Percentiles rank a stretch among this genome's conserved stretches.
Evolutionary conservation across 2,888 invertebrate genomes (phyloP).

Genomic region (Nysson spinosus): DNA sequence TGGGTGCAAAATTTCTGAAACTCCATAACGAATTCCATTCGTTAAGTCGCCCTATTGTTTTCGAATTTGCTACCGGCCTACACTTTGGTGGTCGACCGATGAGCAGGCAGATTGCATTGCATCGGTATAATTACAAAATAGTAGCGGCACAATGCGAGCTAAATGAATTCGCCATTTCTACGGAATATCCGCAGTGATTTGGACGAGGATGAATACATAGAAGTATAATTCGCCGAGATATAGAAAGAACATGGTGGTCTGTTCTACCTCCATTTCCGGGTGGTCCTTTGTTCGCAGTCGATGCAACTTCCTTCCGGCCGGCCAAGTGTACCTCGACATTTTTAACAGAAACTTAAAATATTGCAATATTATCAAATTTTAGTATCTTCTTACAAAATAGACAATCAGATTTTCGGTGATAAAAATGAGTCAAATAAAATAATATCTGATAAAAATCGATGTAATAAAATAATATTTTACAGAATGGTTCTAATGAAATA

Average conservation of each 20-base stretch:
- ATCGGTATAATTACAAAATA: conserved; percentile 42
- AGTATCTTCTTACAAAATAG: not conserved
- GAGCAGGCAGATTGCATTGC: conserved; percentile 45
- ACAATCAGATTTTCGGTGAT: too few relatives aligned
- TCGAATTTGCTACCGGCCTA: conserved; percentile 12
- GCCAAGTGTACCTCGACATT: conserved; percentile 11
- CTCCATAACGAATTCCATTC: conserved; percentile 45
- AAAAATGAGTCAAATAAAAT: too few relatives aligned
- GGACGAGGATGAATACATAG: conserved; percentile 24
- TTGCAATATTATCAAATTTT: not conserved
- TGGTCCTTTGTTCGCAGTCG: conserved; percentile 62
- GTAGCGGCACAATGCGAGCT: conserved; percentile 40
- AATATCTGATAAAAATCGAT: too few relatives aligned
- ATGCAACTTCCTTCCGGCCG: conserved; percentile 67
- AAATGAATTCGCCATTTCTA: conserved; percentile 54
- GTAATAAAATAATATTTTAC: too few relatives aligned
- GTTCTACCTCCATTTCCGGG: conserved; percentile 21
- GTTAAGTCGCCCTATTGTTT: conserved; percentile 53
- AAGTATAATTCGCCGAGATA: conserved; percentile 33
- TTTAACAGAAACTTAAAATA: not conserved
- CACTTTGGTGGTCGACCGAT: conserved; percentile 49
- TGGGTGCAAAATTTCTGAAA: not conserved
- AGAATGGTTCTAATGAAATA: too few relatives aligned
- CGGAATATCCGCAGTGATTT: conserved; percentile 25
- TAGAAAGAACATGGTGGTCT: conserved; percentile 12